Evolutionary conservation across 2,113 vertebrate genomes (phyloP).

Genomic region (Desmodus rotundus): DNA sequence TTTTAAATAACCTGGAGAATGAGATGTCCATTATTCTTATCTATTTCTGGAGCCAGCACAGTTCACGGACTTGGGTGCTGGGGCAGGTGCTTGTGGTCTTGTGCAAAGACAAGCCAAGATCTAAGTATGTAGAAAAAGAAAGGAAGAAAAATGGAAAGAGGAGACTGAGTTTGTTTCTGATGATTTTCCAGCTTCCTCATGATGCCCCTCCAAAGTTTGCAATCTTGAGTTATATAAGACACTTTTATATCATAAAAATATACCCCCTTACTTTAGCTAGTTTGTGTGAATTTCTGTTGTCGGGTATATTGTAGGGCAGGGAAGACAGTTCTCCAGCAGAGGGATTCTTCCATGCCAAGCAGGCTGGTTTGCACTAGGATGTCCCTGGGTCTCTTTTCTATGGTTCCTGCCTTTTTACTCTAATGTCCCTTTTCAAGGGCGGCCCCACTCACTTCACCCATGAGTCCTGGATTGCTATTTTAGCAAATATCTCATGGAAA

Average conservation of each 20-base stretch:
- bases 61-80: background rate
- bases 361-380: background rate
- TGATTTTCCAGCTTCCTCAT: background rate
- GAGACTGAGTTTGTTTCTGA: background rate
- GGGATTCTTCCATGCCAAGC: background rate
- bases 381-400: background rate
- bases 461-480: background rate
- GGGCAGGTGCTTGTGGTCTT: background rate
- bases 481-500: slow-evolving; percentile 39
- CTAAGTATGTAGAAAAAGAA: background rate
- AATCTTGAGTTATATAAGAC: background rate
- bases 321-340: background rate
- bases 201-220: background rate
- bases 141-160: background rate
- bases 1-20: background rate
- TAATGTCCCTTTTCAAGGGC: slow-evolving; percentile 46
- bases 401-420: slow-evolving; percentile 54
- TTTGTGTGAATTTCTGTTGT: background rate
- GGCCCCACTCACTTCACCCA: slow-evolving; percentile 10
- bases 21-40: background rate
- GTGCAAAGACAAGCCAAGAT: background rate
- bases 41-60: background rate
- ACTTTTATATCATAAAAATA: background rate
- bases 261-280: background rate
- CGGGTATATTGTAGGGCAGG: background rate